Conservation (phyloP, 2,888 invertebrate genomes). For the Caenorhabditis zanzibari region DNA sequence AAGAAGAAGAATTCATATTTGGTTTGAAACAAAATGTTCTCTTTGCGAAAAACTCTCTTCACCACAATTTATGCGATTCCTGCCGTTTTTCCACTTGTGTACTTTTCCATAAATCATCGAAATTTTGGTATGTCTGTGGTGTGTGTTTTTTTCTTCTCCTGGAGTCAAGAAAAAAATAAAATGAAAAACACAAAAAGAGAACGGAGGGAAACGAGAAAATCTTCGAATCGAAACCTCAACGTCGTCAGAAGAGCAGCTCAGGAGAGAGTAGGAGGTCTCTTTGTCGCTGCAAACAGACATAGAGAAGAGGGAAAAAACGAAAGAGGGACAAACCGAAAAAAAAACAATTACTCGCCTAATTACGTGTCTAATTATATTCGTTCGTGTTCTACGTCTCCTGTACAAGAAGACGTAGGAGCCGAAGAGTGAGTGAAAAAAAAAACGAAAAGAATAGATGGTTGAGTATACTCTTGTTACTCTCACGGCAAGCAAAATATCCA, state of each 20-base stretch:
- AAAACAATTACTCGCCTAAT: constrained; percentile 71
- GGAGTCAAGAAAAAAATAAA: constrained; percentile 7
- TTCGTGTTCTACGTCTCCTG: constrained; percentile 48
- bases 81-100: constrained; percentile 10
- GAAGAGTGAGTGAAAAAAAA: constrained; percentile 22
- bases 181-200: constrained; percentile 3
- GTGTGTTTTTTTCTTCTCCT: constrained; percentile 2
- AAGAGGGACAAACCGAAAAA: constrained; percentile 44
- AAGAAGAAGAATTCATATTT: constrained; percentile 46
- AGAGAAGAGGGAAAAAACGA: constrained; percentile 11
- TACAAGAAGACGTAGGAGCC: neutral
- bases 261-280: constrained; percentile 21
- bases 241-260: constrained; percentile 28
- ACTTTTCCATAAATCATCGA: constrained; percentile 55
- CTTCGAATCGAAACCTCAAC: constrained; percentile 25
- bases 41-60: constrained; percentile 47
- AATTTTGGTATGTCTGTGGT: constrained; percentile 8
- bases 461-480: constrained; percentile 21
- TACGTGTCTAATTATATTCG: constrained; percentile 68
- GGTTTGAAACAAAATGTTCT: constrained; percentile 50
- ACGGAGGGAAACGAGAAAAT: constrained; percentile 12
- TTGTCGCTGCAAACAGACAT: constrained; percentile 32
- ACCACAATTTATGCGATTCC: constrained; percentile 38
- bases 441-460: constrained; percentile 29
- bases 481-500: neutral